phyloP scores from a whole-genome alignment of 2,888 invertebrate genomes.

The Cheilosia urbana region DNA sequence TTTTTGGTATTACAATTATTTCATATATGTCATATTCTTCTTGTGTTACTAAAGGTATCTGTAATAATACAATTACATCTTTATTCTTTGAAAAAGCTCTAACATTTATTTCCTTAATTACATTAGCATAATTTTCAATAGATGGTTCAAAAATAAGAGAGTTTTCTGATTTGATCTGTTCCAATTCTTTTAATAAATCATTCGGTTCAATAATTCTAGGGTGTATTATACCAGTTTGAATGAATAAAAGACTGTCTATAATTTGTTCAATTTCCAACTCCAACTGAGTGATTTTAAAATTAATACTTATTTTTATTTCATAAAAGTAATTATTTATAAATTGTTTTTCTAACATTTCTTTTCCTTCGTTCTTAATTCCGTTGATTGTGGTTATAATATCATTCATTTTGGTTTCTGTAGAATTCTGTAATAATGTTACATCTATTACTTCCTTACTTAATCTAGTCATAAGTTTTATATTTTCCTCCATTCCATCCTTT shows the following conservation, averaged over 20 bases:
- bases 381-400: constrained; percentile 6
- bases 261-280: constrained; percentile 32
- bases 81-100: constrained; percentile 10
- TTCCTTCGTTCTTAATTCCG: background rate
- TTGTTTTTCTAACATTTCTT: background rate
- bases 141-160: too few species aligned
- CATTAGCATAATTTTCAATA: too few species aligned
- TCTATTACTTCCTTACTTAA: too few species aligned
- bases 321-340: constrained; percentile 11
- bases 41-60: constrained; percentile 21
- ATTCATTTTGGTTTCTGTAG: constrained; percentile 12
- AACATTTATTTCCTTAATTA: too few species aligned
- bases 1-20: constrained; percentile 33
- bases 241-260: constrained; percentile 1
- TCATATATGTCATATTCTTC: constrained; percentile 31
- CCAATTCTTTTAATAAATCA: too few species aligned
- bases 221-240: too few species aligned
- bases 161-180: too few species aligned
- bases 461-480: too few species aligned
- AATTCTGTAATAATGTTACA: too few species aligned
- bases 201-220: too few species aligned
- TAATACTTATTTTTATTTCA: constrained; percentile 8
- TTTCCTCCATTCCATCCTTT: constrained; percentile 35
- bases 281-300: constrained; percentile 10
- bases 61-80: constrained; percentile 9